Evolutionary conservation across 2,113 vertebrate genomes (phyloP), one percentile per base, ranked within the genome.

Genomic region (Solenodon paradoxus): DNA sequence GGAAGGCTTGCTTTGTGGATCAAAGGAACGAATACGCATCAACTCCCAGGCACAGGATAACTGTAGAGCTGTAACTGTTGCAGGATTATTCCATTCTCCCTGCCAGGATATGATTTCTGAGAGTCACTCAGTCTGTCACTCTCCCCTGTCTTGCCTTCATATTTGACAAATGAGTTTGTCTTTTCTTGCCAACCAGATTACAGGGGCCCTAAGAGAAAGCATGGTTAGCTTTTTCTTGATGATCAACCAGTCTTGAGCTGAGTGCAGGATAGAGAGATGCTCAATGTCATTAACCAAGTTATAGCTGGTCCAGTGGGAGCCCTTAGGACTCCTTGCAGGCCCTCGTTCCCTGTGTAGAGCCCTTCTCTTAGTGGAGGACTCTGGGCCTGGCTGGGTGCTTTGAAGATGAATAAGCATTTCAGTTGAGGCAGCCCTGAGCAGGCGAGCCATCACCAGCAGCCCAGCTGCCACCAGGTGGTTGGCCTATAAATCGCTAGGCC

Each of bases 401-500:
- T 40, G 66, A 96, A 75, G 64, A 78, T 64, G 86, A 89, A 53
- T 75, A 57, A 94, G 49, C 88, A 51, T 85, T 94, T 79, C 26
- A 8, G 75, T 40, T 35, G 38, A 84, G 61, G 90, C 30, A 75
- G 63, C 82, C 45, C 83, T 78, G 59, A 90, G 45, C 85, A 95
- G 87, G 28, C 84, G 16, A 82, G 88, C 72, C 28, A 30, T 61
- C 38, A 38, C 90, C 71, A 92, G 79, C 32, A 77, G 71, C 26
- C 53, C 74, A 83, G 74, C 83, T 97, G 96, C 92, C 97, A 92
- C 59, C 71, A 88, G 85, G 53, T 80, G 49, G 77, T 87, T 90
- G 92, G 68, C 71, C 68, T 80, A 90, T 97, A 97, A 96, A 97
- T 98, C 94, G 97, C 55, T 66, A 90, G 79, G 49, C 47, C 88